Percentiles rank a stretch among this genome's conserved stretches.
phyloP scores from a whole-genome alignment of 2,797 vertebrate species.

The Sebastes diploproa region DNA sequence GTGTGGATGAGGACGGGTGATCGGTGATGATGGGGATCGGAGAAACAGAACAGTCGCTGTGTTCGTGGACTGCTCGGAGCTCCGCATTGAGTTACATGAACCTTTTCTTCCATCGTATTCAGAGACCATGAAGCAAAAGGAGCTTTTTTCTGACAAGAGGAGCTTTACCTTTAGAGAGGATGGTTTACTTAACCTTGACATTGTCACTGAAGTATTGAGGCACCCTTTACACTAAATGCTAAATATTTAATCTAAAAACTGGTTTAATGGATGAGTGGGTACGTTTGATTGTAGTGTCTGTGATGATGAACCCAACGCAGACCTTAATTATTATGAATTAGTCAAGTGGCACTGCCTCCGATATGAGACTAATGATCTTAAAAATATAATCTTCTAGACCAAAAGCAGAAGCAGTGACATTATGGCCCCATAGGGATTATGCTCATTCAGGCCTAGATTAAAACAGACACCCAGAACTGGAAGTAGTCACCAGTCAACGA shows the following conservation, averaged over 20 bases:
- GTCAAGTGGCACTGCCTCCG: not conserved
- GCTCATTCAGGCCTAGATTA: not conserved
- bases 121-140: not conserved
- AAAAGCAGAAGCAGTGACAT: not conserved
- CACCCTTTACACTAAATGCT: not conserved
- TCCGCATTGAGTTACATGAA: constrained; percentile 20
- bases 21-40: constrained; percentile 14
- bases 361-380: not conserved
- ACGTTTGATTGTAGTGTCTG: not conserved
- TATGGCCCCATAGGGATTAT: not conserved
- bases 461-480: not conserved
- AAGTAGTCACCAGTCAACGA: not conserved
- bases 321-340: not conserved
- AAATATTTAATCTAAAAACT: not conserved
- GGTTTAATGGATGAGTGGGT: not conserved
- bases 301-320: not conserved
- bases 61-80: not conserved
- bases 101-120: constrained; percentile 46
- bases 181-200: not conserved
- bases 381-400: not conserved
- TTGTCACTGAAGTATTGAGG: not conserved
- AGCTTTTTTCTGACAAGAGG: not conserved
- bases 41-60: not conserved
- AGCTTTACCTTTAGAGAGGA: not conserved
- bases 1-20: constrained; percentile 39